These are phyloP conservation scores for Pollenia amentaria DNA, from an alignment of 2,888 invertebrate species.

Conservation along the genomic window DNA sequence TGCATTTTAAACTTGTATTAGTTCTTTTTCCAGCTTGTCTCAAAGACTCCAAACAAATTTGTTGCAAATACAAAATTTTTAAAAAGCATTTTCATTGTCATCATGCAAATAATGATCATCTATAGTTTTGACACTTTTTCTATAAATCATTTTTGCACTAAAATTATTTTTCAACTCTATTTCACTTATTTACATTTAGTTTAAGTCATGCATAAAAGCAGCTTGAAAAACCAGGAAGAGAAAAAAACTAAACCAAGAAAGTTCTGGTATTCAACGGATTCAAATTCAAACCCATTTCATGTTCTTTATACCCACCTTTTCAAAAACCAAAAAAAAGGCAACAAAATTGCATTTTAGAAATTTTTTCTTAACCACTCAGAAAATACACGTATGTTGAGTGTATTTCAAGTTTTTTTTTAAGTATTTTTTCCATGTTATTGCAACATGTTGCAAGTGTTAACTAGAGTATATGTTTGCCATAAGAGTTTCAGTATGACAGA, in stretches of 20 bases:
- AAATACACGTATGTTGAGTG: background rate
- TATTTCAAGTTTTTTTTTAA: background rate
- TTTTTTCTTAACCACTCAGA: constrained; percentile 7
- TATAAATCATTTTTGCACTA: background rate
- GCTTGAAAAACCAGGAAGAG: background rate
- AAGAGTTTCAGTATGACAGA: constrained; percentile 28
- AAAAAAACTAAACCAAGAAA: background rate
- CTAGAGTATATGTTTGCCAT: constrained; percentile 10
- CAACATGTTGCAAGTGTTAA: constrained; percentile 60
- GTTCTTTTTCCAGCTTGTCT: constrained; percentile 6
- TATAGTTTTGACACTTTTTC: background rate
- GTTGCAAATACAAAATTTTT: background rate
- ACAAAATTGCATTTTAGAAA: background rate
- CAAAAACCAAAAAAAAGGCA: background rate
- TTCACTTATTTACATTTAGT: background rate
- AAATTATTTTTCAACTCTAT: background rate
- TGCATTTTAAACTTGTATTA: constrained; percentile 11
- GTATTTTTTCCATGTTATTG: constrained; percentile 22
- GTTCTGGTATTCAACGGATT: background rate
- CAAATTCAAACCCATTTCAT: background rate
- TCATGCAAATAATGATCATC: background rate
- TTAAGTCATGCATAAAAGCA: constrained; percentile 3
- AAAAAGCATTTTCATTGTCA: background rate
- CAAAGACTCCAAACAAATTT: background rate
- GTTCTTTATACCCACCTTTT: background rate